A percentile compares a stretch with the other conserved stretches of the same genome.
phyloP scores from a whole-genome alignment of 2,888 invertebrate genomes.

The Emmelina monodactyla region DNA sequence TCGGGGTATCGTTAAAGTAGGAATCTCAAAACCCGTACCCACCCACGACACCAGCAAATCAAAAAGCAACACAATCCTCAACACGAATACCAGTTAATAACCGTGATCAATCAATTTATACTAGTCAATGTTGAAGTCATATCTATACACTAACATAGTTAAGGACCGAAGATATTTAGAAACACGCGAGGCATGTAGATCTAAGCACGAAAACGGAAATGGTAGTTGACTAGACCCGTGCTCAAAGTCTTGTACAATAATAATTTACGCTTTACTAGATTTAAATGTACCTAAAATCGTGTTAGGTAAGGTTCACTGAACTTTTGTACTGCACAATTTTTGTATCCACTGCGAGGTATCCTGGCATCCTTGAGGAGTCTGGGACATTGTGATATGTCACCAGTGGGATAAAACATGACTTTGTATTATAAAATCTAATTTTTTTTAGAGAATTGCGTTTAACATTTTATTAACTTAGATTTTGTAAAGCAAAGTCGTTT shows the following conservation, averaged over 20 bases:
- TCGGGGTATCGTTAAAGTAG: slow-evolving; percentile 87
- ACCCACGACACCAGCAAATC: slow-evolving; percentile 36
- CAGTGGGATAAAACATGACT: too few relatives aligned
- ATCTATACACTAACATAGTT: too few relatives aligned
- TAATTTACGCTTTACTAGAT: slow-evolving; percentile 56
- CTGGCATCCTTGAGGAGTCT: too few relatives aligned
- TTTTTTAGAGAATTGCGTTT: too few relatives aligned
- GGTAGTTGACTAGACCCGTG: too few relatives aligned
- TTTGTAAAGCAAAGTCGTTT: too few relatives aligned
- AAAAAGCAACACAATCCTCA: slow-evolving; percentile 45
- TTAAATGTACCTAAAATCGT: slow-evolving; percentile 21
- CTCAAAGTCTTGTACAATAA: slow-evolving; percentile 35
- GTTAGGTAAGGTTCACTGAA: slow-evolving; percentile 26
- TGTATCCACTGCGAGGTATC: too few relatives aligned
- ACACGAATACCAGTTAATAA: slow-evolving; percentile 54
- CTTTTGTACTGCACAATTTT: slow-evolving; percentile 41
- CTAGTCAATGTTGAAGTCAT: slow-evolving; percentile 58
- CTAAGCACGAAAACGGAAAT: too few relatives aligned
- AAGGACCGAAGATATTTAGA: slow-evolving; percentile 14
- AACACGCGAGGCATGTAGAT: not conserved
- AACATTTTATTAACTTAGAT: too few relatives aligned
- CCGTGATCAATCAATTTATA: slow-evolving; percentile 22
- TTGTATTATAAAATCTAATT: too few relatives aligned
- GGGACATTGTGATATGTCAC: too few relatives aligned
- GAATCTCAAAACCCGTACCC: slow-evolving; percentile 87